Base-by-base conservation (phyloP, 2,888 invertebrate species). In the Melanostoma mellinum region DNA sequence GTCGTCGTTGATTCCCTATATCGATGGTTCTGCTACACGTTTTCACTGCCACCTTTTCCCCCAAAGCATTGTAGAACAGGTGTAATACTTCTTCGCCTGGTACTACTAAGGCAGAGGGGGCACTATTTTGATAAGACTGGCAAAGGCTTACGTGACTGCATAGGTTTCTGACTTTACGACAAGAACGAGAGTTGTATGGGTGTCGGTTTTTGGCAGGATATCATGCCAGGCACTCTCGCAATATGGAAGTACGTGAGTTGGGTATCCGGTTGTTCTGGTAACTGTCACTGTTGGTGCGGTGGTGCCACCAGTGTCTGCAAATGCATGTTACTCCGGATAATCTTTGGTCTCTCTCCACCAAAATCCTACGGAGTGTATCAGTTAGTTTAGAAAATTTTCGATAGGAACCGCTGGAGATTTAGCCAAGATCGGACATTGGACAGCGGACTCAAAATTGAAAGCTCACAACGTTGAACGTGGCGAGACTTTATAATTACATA, bases 121-220 rank as follows among this genome's bases (percentile, higher is more conserved):
- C 1, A 67, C 69, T 75, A 61, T 71, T 79, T 75, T 73, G 84
- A 84, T 84, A 84, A 74, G 74, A 79, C 65, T 74, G 69, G 71
- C 65, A 79, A 75, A 67, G 52, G 79, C 67, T 75, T 84, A 84
- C 79, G 84, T 84, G 84, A 79, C 84, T 61, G 74, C 67, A 71
- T 71, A 65, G 81, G 63, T 61, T 74, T 61, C 71, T 84, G 79
- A 79, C 79, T 71, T 67, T 52, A 63, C 52, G 78, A 69, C 71
- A 56, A 40, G 58, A 10, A 48, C 63, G 52, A 38, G 73, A 48
- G 56, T 53, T 61, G 63, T 9, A 65, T 67, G 50, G 60, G 35
- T 55, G 65, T 65, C 79, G 67, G 79, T 75, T 84, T 74, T 72
- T 81, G 84, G 79, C 84, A 84, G 71, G 74, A 79, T 71, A 84